A percentile compares a stretch with the other conserved stretches of the same genome.
phyloP scores from a whole-genome alignment of 2,113 vertebrate genomes.

The Eurypyga helias region DNA sequence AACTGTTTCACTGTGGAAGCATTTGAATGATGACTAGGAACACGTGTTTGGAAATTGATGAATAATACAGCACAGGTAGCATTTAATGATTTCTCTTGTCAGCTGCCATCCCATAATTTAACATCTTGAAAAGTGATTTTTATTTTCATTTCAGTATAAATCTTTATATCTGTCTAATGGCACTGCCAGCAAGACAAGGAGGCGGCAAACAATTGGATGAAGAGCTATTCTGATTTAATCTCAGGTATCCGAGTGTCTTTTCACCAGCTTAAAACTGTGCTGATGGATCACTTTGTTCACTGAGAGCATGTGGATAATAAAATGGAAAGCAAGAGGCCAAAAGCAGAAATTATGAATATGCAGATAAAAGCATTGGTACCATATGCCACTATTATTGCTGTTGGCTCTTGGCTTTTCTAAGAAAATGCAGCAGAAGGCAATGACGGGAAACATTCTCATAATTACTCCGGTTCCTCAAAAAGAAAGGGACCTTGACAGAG shows the following conservation, averaged over 20 bases:
- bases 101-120: not conserved
- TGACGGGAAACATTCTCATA: not conserved
- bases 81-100: not conserved
- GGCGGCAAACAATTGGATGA: not conserved
- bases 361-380: not conserved
- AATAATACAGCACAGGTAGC: not conserved
- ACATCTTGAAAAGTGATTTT: not conserved
- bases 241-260: not conserved
- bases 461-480: not conserved
- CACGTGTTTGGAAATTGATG: not conserved
- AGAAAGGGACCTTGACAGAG: not conserved
- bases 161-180: not conserved
- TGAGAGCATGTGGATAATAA: not conserved
- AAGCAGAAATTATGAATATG: not conserved
- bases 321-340: not conserved
- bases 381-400: not conserved
- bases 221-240: not conserved
- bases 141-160: not conserved
- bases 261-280: not conserved
- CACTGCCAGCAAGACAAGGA: not conserved
- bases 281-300: not conserved
- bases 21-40: not conserved
- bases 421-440: not conserved
- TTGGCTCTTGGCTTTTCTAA: not conserved
- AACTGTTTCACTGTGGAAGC: not conserved